These are phyloP conservation scores for Heliothis peltigera DNA, from an alignment of 2,888 invertebrate genomes.

Conservation along the genomic window DNA sequence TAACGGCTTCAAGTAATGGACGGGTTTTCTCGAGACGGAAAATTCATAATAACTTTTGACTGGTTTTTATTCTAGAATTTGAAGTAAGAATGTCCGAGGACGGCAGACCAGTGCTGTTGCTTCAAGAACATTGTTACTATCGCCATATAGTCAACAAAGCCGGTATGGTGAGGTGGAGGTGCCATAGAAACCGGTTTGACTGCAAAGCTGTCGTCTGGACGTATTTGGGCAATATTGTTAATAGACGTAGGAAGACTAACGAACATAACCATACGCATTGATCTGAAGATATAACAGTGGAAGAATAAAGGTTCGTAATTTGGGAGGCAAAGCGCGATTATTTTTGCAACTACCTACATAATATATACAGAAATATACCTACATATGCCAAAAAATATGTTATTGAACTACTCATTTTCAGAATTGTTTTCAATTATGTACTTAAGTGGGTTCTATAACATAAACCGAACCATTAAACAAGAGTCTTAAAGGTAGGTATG, in stretches of 20 bases:
- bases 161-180: slow-evolving; percentile 58
- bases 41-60: background rate
- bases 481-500: no score
- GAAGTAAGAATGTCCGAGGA: slow-evolving; percentile 19
- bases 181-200: slow-evolving; percentile 42
- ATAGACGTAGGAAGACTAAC: slow-evolving; percentile 5
- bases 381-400: no score
- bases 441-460: no score
- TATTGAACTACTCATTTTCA: no score
- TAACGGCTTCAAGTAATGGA: no score
- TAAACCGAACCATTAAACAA: no score
- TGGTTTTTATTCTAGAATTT: slow-evolving; percentile 22
- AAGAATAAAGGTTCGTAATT: background rate
- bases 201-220: slow-evolving; percentile 60
- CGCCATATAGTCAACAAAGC: slow-evolving; percentile 39
- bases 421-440: no score
- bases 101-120: slow-evolving; percentile 37
- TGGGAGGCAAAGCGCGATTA: no score
- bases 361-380: no score
- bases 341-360: no score
- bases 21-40: no score
- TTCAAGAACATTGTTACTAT: slow-evolving; percentile 31
- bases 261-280: slow-evolving; percentile 47
- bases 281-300: background rate
- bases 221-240: slow-evolving; percentile 33